Conservation (phyloP, 1,140 invertebrate genomes). For the Plectrocnemia conspersa region DNA sequence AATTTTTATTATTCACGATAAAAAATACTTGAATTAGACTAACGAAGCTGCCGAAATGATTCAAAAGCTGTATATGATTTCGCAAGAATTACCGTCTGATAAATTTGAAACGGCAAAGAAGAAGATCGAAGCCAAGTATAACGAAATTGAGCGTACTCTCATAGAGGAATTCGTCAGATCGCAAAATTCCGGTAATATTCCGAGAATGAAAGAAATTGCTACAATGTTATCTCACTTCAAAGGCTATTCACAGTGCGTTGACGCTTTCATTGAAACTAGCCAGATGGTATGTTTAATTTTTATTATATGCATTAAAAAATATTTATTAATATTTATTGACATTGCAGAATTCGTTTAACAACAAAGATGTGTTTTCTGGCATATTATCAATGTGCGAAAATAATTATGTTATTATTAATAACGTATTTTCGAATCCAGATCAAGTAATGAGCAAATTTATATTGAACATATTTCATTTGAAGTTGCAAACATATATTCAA, state of each 20-base stretch:
- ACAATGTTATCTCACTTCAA: constrained; percentile 91
- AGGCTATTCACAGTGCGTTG: constrained; percentile 91
- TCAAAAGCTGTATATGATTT: constrained; percentile 92
- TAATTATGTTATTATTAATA: constrained; percentile 82
- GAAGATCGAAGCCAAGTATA: constrained; percentile 91
- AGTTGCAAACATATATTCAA: constrained; percentile 82
- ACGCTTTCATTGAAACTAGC: constrained; percentile 96
- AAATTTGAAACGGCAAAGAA: constrained; percentile 87
- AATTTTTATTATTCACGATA: constrained; percentile 10
- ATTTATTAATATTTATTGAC: constrained; percentile 14
- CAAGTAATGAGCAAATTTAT: constrained; percentile 98
- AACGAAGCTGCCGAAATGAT: constrained; percentile 98
- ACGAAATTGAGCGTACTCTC: constrained; percentile 86
- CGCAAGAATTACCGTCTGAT: constrained; percentile 84
- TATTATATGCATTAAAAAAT: constrained; percentile 28
- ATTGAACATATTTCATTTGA: constrained; percentile 91
- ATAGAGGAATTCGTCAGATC: constrained; percentile 94
- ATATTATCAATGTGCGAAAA: constrained; percentile 86
- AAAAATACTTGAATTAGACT: constrained; percentile 53
- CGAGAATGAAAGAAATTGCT: constrained; percentile 91
- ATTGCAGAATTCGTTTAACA: constrained; percentile 52
- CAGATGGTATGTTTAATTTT: constrained; percentile 70
- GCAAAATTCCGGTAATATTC: constrained; percentile 75
- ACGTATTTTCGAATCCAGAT: constrained; percentile 94
- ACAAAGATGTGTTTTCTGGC: constrained; percentile 87